These are phyloP conservation scores for Sandelia bainsii DNA, from an alignment of 2,797 vertebrate species.

Conservation along the genomic window DNA sequence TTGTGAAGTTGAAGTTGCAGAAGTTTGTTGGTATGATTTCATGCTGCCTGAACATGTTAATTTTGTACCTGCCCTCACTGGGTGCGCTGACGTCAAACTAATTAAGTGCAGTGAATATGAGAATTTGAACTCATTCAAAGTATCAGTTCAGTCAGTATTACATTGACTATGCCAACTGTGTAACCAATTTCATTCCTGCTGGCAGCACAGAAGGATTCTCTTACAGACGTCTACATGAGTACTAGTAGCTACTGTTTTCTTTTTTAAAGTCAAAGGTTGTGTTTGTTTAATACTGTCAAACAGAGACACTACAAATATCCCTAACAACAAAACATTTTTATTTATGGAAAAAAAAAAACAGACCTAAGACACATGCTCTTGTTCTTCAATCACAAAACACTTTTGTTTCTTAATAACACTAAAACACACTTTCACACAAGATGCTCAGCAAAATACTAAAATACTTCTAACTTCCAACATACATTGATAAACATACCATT, in stretches of 20 bases:
- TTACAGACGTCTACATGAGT: not conserved
- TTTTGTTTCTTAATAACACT: slow-evolving; percentile 3
- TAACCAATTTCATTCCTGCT: slow-evolving; percentile 26
- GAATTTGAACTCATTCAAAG: slow-evolving; percentile 19
- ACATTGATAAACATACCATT: slow-evolving; percentile 31
- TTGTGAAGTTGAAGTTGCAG: slow-evolving; percentile 16
- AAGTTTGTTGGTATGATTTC: slow-evolving; percentile 14
- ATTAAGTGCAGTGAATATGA: slow-evolving; percentile 15
- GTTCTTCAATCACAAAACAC: slow-evolving; percentile 45
- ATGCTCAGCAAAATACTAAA: not conserved
- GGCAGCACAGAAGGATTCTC: slow-evolving; percentile 4
- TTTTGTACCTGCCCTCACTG: slow-evolving; percentile 24
- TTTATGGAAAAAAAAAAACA: slow-evolving; percentile 36
- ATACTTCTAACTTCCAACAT: not conserved
- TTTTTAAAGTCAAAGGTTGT: slow-evolving; percentile 42
- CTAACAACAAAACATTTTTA: slow-evolving; percentile 51
- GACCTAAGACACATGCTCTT: slow-evolving; percentile 37
- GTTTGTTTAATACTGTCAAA: slow-evolving; percentile 36
- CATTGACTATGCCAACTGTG: slow-evolving; percentile 11
- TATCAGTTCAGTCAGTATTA: slow-evolving; percentile 38
- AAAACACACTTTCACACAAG: slow-evolving; percentile 9
- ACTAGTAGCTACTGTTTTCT: slow-evolving; percentile 28
- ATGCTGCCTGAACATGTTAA: slow-evolving; percentile 31
- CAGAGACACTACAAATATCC: slow-evolving; percentile 50
- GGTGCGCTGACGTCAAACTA: slow-evolving; percentile 24